phyloP scores from a whole-genome alignment of 2,797 vertebrate genomes.

The Chiloscyllium punctatum region DNA sequence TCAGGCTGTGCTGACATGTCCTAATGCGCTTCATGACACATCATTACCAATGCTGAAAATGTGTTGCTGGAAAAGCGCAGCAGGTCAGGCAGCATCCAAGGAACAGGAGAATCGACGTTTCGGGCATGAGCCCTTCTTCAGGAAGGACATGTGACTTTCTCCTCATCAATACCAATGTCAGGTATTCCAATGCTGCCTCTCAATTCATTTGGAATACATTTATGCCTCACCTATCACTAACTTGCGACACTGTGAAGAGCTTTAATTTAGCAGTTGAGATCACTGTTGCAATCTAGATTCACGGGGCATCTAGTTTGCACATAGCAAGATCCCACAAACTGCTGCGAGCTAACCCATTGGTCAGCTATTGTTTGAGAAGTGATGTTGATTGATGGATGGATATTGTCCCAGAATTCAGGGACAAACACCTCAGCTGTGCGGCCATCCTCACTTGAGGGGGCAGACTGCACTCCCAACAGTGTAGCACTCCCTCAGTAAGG shows the following conservation, averaged over 20 bases:
- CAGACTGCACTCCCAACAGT: background rate
- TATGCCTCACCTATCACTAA: background rate
- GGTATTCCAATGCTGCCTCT: background rate
- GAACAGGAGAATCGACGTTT: no score
- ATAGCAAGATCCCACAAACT: background rate
- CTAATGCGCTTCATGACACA: background rate
- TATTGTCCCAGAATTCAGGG: background rate
- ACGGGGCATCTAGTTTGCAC: background rate
- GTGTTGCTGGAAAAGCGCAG: no score
- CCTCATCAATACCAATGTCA: background rate
- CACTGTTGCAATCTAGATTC: background rate
- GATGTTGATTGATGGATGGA: background rate
- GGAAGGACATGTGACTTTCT: no score
- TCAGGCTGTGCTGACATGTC: background rate
- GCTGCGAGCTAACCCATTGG: background rate
- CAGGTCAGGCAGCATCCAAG: no score
- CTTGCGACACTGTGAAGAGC: background rate
- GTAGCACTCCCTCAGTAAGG: background rate
- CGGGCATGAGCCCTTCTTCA: no score
- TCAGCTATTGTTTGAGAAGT: background rate
- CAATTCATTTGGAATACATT: background rate
- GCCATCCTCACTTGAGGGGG: background rate
- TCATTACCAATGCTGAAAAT: background rate
- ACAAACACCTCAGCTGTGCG: background rate
- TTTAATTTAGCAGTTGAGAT: background rate